Conservation (phyloP, 2,888 invertebrate species). For the Dryobotodes eremita region DNA sequence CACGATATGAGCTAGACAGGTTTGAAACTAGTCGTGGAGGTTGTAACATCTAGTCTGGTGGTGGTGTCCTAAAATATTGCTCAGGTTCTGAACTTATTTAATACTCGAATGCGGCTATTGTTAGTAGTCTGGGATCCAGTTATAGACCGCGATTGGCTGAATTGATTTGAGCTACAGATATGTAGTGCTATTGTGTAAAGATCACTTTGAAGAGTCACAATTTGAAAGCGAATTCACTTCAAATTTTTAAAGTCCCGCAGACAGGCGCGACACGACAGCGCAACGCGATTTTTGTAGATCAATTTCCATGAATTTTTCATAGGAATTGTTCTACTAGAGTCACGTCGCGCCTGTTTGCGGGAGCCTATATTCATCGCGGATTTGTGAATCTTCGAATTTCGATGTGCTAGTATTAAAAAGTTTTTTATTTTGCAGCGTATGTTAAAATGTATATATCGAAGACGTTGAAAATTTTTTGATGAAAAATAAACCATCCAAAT, state of each 20-base stretch:
- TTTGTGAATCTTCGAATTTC: no score
- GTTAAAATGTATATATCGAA: neutral
- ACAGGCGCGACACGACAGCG: no score
- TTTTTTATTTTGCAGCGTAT: no score
- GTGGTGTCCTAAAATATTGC: slow-evolving; percentile 18
- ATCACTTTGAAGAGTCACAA: neutral
- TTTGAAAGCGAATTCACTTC: neutral
- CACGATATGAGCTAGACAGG: slow-evolving; percentile 5
- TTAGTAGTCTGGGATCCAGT: neutral
- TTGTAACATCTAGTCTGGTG: neutral
- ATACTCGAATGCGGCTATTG: slow-evolving; percentile 12
- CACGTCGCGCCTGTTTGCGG: no score
- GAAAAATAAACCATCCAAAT: neutral
- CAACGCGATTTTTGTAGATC: no score
- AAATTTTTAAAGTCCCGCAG: neutral
- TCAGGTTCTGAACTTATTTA: neutral
- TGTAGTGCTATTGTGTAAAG: neutral
- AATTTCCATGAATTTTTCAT: no score
- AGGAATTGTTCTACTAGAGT: no score
- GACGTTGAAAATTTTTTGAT: no score
- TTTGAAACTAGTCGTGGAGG: neutral
- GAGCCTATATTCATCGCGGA: no score
- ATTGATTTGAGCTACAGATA: neutral
- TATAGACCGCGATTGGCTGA: neutral
- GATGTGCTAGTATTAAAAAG: no score